A percentile compares a stretch with the other conserved stretches of the same genome.
phyloP scores from a whole-genome alignment of 2,113 vertebrate species.

The Perognathus longimembris region DNA sequence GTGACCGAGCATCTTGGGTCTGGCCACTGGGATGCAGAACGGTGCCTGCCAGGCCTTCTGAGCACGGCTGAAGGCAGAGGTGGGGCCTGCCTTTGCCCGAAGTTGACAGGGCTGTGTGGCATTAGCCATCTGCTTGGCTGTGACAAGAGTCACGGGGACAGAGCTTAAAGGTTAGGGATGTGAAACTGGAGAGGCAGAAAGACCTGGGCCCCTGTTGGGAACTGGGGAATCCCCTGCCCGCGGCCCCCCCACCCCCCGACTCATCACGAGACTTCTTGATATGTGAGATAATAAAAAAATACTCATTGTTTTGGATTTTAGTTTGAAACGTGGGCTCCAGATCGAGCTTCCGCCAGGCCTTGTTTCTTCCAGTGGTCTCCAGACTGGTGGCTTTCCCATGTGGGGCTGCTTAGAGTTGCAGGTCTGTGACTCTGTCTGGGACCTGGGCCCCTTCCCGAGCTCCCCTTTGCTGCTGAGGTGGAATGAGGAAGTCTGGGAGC shows the following conservation, averaged over 20 bases:
- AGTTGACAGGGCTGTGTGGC: not conserved
- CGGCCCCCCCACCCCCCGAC: not conserved
- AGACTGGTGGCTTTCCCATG: rapidly evolving
- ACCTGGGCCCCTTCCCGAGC: not conserved
- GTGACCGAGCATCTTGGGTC: rapidly evolving
- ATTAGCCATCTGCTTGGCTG: rapidly evolving
- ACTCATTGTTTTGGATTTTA: rapidly evolving
- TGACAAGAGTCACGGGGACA: not conserved
- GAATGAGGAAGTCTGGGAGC: rapidly evolving
- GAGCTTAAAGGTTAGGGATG: not conserved
- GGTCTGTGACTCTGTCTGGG: not conserved
- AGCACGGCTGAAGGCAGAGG: not conserved
- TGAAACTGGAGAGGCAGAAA: not conserved
- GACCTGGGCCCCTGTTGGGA: not conserved
- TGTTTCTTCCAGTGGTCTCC: not conserved
- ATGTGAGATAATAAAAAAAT: not conserved
- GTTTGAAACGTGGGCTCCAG: not conserved
- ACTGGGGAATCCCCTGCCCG: rapidly evolving
- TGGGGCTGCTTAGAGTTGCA: not conserved
- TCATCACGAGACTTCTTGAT: not conserved
- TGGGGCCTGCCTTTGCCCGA: not conserved
- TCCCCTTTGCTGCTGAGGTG: too few species aligned
- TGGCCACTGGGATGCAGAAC: not conserved
- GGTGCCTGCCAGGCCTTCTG: not conserved
- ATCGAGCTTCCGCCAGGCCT: not conserved